Evolutionary conservation across 1,140 invertebrate genomes (phyloP).

Genomic region (Drosophila saltans): DNA sequence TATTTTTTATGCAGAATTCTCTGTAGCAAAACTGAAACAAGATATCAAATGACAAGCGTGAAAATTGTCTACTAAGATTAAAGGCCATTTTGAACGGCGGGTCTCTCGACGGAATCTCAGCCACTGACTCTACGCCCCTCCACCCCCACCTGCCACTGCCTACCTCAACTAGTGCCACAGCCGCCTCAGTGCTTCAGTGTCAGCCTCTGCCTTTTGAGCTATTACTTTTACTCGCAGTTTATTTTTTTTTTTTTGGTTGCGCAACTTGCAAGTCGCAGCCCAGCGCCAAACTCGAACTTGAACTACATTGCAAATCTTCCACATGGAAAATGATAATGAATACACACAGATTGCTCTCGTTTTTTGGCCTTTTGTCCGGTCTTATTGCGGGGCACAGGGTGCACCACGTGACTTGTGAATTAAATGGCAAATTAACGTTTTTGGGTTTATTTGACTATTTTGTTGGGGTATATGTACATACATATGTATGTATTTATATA

Average conservation of each 20-base stretch:
- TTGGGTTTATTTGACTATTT: conserved; percentile 39
- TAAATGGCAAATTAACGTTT: conserved; percentile 58
- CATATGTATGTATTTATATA: not conserved
- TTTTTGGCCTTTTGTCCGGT: conserved; percentile 31
- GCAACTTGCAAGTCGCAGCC: conserved; percentile 34
- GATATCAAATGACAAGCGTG: conserved; percentile 79
- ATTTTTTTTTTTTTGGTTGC: conserved; percentile 43
- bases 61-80: conserved; percentile 62
- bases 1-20: conserved; percentile 68
- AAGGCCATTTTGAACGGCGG: conserved; percentile 50
- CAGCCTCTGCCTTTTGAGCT: not conserved
- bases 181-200: not conserved
- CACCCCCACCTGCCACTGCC: not conserved
- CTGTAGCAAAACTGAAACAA: conserved; percentile 49
- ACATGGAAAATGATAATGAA: conserved; percentile 66
- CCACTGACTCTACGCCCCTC: not conserved
- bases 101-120: conserved; percentile 2
- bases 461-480: conserved; percentile 54
- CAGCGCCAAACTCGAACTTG: conserved; percentile 70
- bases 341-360: conserved; percentile 70
- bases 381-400: conserved; percentile 43
- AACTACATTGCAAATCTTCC: conserved; percentile 68
- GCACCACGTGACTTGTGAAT: conserved; percentile 75
- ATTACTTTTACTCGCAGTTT: conserved; percentile 5
- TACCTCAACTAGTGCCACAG: conserved; percentile 24